A percentile compares a stretch with the other conserved stretches of the same genome.
Evolutionary conservation across 2,888 invertebrate species (phyloP).

Genomic region (Axea sp.): DNA sequence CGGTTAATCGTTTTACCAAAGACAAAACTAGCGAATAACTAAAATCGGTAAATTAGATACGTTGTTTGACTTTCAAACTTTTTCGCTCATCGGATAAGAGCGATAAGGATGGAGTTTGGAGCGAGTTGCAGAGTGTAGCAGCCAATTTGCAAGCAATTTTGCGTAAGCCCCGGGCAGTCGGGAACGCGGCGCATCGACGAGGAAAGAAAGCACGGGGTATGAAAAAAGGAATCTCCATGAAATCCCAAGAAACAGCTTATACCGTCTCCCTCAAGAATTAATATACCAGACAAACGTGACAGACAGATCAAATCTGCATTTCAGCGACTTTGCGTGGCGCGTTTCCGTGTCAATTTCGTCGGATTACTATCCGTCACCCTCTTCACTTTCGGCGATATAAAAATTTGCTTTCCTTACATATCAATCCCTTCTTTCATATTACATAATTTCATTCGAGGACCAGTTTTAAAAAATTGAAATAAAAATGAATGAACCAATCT

Average conservation of each 20-base stretch:
- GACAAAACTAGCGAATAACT: no score
- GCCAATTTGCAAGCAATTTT: conserved; percentile 78
- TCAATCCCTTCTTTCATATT: conserved; percentile 40
- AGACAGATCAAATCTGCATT: conserved; percentile 79
- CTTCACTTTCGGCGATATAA: conserved; percentile 57
- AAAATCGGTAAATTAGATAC: conserved; percentile 29
- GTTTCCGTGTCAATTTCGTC: conserved; percentile 76
- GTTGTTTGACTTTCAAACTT: conserved; percentile 24
- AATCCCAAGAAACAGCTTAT: conserved; percentile 73
- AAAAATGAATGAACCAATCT: no score
- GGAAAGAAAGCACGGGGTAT: conserved; percentile 59
- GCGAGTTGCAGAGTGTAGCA: conserved; percentile 20
- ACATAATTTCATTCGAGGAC: conserved; percentile 28
- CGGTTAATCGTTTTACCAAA: no score
- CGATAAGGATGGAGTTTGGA: conserved; percentile 32
- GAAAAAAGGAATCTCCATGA: conserved; percentile 58
- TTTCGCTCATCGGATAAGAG: conserved; percentile 35
- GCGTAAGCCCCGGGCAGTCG: conserved; percentile 71
- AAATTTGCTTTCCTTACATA: conserved; percentile 49
- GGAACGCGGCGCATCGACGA: conserved; percentile 57
- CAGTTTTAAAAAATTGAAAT: no score
- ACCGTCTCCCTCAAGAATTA: conserved; percentile 74
- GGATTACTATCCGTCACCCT: conserved; percentile 71
- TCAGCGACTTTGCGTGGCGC: conserved; percentile 70
- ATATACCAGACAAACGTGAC: conserved; percentile 79